These are phyloP conservation scores for Heteronetta atricapilla DNA, from an alignment of 2,113 vertebrate genomes.

Conservation along the genomic window DNA sequence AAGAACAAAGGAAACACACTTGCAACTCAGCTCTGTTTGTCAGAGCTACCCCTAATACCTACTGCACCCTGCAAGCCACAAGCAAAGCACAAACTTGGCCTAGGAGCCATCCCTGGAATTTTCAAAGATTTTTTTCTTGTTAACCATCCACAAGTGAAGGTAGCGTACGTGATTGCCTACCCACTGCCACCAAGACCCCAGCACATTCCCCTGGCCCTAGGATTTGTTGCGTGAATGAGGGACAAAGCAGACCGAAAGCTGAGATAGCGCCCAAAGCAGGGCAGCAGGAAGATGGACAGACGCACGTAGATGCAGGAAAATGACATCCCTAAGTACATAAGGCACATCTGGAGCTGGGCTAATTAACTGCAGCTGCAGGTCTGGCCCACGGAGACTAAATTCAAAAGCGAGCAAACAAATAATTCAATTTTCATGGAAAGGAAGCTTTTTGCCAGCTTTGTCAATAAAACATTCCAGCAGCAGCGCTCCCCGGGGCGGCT, in stretches of 20 bases:
- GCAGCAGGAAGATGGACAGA: not conserved
- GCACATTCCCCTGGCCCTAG: not conserved
- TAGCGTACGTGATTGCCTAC: accelerated
- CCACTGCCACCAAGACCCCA: not conserved
- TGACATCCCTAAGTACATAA: not conserved
- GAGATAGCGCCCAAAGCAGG: not conserved
- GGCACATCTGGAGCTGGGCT: conserved; percentile 46
- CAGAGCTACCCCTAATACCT: not conserved
- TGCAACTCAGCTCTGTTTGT: not conserved
- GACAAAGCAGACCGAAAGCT: not conserved
- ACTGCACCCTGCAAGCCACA: not conserved
- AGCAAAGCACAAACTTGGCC: not conserved
- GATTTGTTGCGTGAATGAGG: not conserved
- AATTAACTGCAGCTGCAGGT: conserved; percentile 59
- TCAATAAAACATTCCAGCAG: conserved; percentile 43
- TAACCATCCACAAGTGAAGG: not conserved
- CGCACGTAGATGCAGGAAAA: not conserved
- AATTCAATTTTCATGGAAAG: conserved; percentile 55
- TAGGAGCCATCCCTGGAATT: not conserved
- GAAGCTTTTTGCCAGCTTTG: conserved; percentile 41
- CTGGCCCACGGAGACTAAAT: conserved; percentile 32
- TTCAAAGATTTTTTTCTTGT: not conserved
- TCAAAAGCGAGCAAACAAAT: conserved; percentile 49
- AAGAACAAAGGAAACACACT: not conserved
- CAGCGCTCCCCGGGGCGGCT: not conserved